These are phyloP conservation scores for Jacana jacana DNA, from an alignment of 2,113 vertebrate species.

Conservation along the genomic window DNA sequence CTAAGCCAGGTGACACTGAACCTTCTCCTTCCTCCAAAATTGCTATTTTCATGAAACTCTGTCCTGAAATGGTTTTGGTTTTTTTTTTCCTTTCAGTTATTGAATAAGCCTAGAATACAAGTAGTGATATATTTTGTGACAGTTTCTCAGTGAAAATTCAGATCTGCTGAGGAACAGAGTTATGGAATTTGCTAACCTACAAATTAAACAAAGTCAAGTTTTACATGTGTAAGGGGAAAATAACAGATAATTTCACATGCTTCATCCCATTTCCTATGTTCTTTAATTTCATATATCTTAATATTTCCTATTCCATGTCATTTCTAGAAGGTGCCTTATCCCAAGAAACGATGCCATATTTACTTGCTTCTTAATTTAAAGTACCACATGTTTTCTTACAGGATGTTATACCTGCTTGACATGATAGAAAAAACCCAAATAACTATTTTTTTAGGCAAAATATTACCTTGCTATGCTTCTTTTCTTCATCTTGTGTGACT, in stretches of 20 bases:
- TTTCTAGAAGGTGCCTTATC: neutral
- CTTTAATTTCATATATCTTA: neutral
- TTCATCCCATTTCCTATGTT: neutral
- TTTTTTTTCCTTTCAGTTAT: accelerated
- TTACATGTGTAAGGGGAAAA: neutral
- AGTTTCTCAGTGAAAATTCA: neutral
- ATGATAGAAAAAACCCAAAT: neutral
- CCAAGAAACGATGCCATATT: neutral
- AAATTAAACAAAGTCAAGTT: neutral
- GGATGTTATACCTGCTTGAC: neutral
- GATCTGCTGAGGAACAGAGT: neutral
- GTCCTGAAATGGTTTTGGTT: neutral
- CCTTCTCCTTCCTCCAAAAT: neutral
- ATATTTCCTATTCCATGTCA: neutral
- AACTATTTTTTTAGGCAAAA: neutral
- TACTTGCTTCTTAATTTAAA: neutral
- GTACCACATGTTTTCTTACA: neutral
- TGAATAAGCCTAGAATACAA: neutral
- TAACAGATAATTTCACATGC: neutral
- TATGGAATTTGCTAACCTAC: neutral
- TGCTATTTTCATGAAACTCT: neutral
- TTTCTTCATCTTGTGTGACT: neutral
- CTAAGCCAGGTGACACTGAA: neutral
- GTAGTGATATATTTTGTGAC: neutral
- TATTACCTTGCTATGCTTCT: neutral